Evolutionary conservation across 2,888 invertebrate genomes (phyloP).

Genomic region (Drosophila conformis): DNA sequence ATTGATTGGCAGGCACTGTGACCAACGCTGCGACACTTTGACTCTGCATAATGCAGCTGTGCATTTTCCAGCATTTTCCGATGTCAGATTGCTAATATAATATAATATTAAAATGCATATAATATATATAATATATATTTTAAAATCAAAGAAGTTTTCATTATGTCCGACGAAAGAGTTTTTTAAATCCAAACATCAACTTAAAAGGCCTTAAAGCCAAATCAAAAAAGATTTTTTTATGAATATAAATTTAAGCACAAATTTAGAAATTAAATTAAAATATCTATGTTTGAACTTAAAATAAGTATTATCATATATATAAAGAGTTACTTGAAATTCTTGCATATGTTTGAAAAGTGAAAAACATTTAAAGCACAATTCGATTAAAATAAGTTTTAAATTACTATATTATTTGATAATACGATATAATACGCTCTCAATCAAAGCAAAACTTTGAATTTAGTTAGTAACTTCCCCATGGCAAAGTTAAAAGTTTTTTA

Average conservation of each 20-base stretch:
- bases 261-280: no score
- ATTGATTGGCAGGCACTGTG: slow-evolving; percentile 66
- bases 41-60: slow-evolving; percentile 33
- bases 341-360: no score
- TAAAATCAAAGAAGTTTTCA: background rate
- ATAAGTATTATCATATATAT: no score
- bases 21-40: slow-evolving; percentile 42
- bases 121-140: background rate
- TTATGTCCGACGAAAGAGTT: background rate
- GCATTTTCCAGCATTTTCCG: background rate
- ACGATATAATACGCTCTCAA: no score
- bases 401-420: no score
- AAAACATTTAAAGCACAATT: no score
- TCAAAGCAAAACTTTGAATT: no score
- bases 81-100: background rate
- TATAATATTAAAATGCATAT: background rate
- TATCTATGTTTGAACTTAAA: no score
- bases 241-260: no score
- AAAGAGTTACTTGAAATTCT: no score
- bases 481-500: background rate
- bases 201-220: no score
- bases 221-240: background rate
- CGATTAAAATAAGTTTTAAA: no score
- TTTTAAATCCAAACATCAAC: background rate
- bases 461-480: background rate